Base-by-base conservation (phyloP, 2,797 vertebrate species). In the Pagetopsis macropterus region DNA sequence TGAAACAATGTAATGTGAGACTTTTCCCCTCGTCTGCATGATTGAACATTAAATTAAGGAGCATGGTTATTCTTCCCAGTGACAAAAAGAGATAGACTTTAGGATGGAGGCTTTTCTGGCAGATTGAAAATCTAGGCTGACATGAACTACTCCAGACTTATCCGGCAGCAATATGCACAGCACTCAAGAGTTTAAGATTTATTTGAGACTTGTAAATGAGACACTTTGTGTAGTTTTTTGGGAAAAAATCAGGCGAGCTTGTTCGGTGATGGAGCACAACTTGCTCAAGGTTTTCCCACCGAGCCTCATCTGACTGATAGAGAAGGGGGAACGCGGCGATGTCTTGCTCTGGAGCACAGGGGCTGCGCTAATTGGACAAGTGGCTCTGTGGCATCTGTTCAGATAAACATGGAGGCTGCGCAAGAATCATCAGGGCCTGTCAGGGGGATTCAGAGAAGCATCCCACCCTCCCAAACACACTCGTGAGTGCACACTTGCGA, bases 361-460 rank as follows among this genome's bases (percentile, higher is more conserved):
- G 90, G 87, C 88, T 86, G 80, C 75, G 73, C 91, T 94, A 94
- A 94, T 93, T 94, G 92, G 91, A 87, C 89, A 86, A 91, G 88
- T 88, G 89, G 88, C 89, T 89, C 88, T 76, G 92, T 88, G 90
- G 92, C 93, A 93, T 94, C 84, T 94, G 91, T 93, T 93, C 86
- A 90, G 81, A 89, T 90, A 92, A 93, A 92, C 85, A 82, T 79
- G 72, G 72, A 74, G 83, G 84, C 87, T 85, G 86, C 59, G 72
- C 79, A 74, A 82, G 76, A 88, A 86, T 88, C 86, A 87, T 85
- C 86, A 66, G 81, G 75, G 75, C 75, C 76, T 86, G 82, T 90
- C 85, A 48, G 70, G 84, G 75, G 86, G 79, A 86, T 79, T 84
- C 33, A 55, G 57, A 81, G 80, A 84, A n/a, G 49, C 75, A 65